These are phyloP conservation scores for Caenorhabditis virilis DNA, from an alignment of 2,888 invertebrate genomes.

Conservation along the genomic window DNA sequence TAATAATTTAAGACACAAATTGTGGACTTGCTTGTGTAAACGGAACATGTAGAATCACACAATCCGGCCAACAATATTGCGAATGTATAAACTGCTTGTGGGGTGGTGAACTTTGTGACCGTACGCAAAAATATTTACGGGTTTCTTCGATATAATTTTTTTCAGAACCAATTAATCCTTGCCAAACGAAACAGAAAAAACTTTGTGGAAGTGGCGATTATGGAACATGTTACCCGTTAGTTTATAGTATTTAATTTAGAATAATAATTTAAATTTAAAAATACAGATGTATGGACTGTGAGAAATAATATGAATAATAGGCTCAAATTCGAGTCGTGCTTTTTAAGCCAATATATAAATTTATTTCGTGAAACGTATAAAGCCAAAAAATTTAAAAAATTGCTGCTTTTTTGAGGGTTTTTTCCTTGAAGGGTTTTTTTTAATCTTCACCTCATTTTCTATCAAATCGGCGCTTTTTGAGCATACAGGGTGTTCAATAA, in stretches of 20 bases:
- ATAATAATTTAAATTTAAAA: no score
- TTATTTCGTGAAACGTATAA: no score
- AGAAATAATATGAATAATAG: no score
- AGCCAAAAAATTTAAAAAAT: no score
- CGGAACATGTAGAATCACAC: conserved; percentile 18
- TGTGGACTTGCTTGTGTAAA: conserved; percentile 10
- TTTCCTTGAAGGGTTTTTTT: no score
- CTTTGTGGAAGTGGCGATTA: conserved; percentile 3
- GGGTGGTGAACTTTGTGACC: conserved; percentile 12
- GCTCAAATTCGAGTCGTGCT: no score
- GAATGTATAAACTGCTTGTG: conserved; percentile 15
- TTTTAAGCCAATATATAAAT: no score
- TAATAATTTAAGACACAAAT: background rate
- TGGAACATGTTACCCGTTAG: background rate
- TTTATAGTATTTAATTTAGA: background rate
- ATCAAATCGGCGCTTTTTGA: no score
- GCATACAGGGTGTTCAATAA: no score
- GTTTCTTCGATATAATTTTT: background rate
- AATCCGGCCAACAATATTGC: conserved; percentile 19
- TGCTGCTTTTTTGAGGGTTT: no score
- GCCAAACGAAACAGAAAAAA: conserved; percentile 9
- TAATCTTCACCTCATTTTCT: no score
- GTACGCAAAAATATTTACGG: background rate
- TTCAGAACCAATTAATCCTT: conserved; percentile 4
- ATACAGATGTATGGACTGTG: no score